These are phyloP conservation scores for Paedocypris sp. DNA, from an alignment of 2,113 vertebrate genomes.

Conservation along the genomic window DNA sequence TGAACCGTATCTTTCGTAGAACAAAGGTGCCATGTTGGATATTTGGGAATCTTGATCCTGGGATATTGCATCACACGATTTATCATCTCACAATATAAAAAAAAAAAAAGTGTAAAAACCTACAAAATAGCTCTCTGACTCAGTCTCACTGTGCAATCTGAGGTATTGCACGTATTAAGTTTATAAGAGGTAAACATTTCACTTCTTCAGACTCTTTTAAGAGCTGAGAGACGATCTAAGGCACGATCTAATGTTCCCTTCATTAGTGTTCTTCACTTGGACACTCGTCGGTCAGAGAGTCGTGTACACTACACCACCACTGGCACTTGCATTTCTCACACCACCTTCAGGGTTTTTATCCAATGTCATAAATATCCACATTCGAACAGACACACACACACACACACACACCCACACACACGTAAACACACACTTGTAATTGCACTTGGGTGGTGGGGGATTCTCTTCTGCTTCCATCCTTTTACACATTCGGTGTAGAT, in stretches of 20 bases:
- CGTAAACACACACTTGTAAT: constrained; percentile 41
- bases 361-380: constrained; percentile 31
- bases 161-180: constrained; percentile 32
- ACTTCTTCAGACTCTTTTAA: constrained; percentile 4
- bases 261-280: constrained; percentile 1
- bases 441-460: constrained; percentile 47
- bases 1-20: no score
- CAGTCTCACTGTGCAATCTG: constrained; percentile 1
- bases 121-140: no score
- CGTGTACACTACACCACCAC: neutral
- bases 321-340: neutral
- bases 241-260: constrained; percentile 33
- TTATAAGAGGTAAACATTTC: constrained; percentile 30
- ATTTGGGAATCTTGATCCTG: no score
- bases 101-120: no score
- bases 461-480: constrained; percentile 5
- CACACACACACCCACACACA: constrained; percentile 6
- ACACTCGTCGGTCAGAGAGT: constrained; percentile 9
- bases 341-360: constrained; percentile 21
- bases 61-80: no score
- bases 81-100: no score
- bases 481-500: neutral
- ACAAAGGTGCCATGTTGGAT: no score
- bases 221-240: constrained; percentile 11
- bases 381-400: constrained; percentile 15